Conservation (phyloP, 2,113 vertebrate genomes). For the Strigops habroptila region DNA sequence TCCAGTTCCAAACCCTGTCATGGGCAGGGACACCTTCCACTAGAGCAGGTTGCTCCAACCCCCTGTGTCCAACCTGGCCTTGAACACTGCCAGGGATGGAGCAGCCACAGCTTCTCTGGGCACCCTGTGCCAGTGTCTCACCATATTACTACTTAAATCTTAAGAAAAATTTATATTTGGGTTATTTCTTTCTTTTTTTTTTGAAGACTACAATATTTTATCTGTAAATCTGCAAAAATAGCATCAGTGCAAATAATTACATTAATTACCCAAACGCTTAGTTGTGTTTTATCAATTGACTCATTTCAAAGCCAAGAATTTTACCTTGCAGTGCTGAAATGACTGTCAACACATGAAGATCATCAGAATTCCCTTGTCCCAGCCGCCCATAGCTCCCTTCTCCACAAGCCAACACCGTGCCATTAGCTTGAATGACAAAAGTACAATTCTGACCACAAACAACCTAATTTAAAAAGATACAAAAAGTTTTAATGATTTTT, state of each 20-base stretch:
- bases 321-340: constrained; percentile 84
- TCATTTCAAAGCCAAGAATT: not conserved
- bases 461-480: constrained; percentile 67
- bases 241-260: not conserved
- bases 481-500: not conserved
- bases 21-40: not conserved
- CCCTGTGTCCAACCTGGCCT: not conserved
- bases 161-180: not conserved
- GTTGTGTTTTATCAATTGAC: not conserved
- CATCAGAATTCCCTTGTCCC: constrained; percentile 85
- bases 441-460: constrained; percentile 85
- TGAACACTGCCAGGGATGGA: not conserved
- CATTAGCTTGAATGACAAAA: constrained; percentile 84
- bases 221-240: not conserved
- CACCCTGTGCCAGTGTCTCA: not conserved
- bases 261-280: not conserved
- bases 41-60: not conserved
- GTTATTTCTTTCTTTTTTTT: not conserved
- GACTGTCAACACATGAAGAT: constrained; percentile 82
- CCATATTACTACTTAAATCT: not conserved
- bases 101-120: not conserved
- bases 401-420: constrained; percentile 82
- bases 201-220: not conserved
- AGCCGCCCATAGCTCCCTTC: constrained; percentile 84
- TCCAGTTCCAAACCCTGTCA: not conserved